A percentile compares a stretch with the other conserved stretches of the same genome.
Conservation (phyloP, 2,888 invertebrate genomes). For the Argyresthia goedartella region DNA sequence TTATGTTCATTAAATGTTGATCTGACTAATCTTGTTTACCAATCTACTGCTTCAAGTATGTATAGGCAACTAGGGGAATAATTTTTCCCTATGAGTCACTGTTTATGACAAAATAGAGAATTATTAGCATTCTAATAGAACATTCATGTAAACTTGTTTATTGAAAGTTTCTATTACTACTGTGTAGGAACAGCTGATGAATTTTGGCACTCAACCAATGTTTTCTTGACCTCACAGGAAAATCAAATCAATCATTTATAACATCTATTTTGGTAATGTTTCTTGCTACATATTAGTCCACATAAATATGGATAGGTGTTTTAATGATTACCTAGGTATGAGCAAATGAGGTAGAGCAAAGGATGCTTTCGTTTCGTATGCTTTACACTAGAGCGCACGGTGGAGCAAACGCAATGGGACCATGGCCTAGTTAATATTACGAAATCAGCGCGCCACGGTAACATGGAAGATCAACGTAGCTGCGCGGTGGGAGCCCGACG, state of each 20-base stretch:
- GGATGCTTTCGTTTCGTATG: constrained; percentile 7
- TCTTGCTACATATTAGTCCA: neutral
- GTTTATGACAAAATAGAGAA: too few species aligned
- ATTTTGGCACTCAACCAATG: constrained; percentile 31
- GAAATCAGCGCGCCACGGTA: constrained; percentile 53
- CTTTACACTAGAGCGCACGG: constrained; percentile 11
- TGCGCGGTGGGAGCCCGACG: constrained; percentile 18
- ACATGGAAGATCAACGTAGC: constrained; percentile 47
- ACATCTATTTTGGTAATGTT: neutral
- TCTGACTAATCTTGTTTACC: neutral
- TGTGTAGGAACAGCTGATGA: neutral
- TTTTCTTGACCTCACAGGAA: too few species aligned
- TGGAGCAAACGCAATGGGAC: constrained; percentile 48
- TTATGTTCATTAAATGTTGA: neutral
- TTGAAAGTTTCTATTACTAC: neutral
- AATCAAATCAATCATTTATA: neutral
- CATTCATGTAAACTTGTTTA: too few species aligned
- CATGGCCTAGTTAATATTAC: constrained; percentile 66
- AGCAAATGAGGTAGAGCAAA: neutral
- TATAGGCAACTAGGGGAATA: too few species aligned
- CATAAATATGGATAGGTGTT: neutral
- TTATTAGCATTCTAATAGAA: too few species aligned
- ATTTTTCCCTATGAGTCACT: too few species aligned
- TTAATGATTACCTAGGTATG: neutral
- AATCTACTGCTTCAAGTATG: too few species aligned